phyloP scores from a whole-genome alignment of 2,113 vertebrate species.

The Carassius gibelio region DNA sequence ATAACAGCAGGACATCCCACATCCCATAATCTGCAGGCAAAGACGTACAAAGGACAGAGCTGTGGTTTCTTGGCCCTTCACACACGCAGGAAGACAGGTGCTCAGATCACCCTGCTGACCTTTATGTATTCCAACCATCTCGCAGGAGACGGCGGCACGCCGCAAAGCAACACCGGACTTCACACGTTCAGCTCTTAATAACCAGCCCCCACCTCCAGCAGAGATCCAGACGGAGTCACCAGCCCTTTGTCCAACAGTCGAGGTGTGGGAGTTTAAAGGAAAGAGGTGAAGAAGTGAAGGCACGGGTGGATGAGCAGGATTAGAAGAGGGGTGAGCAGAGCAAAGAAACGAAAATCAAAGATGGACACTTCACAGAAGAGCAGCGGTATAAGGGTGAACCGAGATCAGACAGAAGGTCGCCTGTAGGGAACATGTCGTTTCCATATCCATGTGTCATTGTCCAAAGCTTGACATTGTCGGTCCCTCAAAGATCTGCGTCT shows the following conservation, averaged over 20 bases:
- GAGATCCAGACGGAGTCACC: constrained; percentile 24
- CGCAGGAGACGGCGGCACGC: constrained; percentile 5
- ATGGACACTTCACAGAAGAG: constrained; percentile 40
- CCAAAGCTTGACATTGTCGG: not conserved
- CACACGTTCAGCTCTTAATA: constrained; percentile 25
- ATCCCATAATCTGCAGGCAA: constrained; percentile 13
- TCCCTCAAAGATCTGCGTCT: not conserved
- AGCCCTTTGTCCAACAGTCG: constrained; percentile 7
- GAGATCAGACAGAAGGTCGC: constrained; percentile 40
- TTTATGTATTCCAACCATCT: constrained; percentile 32
- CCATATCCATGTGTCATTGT: constrained; percentile 39
- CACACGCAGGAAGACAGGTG: constrained; percentile 33
- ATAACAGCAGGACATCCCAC: constrained; percentile 21
- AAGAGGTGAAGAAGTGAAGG: constrained; percentile 14
- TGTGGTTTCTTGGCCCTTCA: constrained; percentile 16
- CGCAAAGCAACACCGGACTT: constrained; percentile 23
- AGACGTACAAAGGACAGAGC: constrained; percentile 30
- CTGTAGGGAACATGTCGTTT: constrained; percentile 9
- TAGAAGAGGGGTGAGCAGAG: constrained; percentile 53
- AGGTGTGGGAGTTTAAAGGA: constrained; percentile 23
- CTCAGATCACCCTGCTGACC: constrained; percentile 39
- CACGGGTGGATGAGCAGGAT: constrained; percentile 45
- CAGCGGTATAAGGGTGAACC: constrained; percentile 29
- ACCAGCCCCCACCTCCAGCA: constrained; percentile 8
- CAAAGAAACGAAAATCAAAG: constrained; percentile 41